Base-by-base conservation (phyloP, 2,888 invertebrate species). In the Mycalesis mineus region DNA sequence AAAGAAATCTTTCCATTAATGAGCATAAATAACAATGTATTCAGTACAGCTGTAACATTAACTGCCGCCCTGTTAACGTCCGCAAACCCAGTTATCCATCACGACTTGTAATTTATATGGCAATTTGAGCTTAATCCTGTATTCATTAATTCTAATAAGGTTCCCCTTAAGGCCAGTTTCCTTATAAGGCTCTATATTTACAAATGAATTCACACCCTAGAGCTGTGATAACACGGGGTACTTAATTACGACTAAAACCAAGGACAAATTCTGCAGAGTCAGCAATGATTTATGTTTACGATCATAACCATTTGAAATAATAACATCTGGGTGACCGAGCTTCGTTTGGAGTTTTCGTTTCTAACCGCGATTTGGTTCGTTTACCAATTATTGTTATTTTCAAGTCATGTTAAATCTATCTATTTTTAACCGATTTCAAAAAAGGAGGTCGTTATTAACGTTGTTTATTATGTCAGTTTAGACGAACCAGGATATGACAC, bases 21-120 rank as follows among this genome's bases (percentile, higher is more conserved):
- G 33, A 45, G 14, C 31, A 48, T 47, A 51, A 39, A 52, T 52
- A 58, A 58, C 44, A 55, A 42, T 58, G 53, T 44, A 61, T 60
- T 57, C 39, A 50, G 47, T 55, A 14, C 49, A 37, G 42, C 57
- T 65, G 66, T 53, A 9, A 56, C 55, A 53, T 45, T 61, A 50
- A 56, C 56, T 58, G 47, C 47, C 47, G 41, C 50, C 39, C 31
- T 45, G 61, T 56, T 58, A 58, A 50, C 44, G 55, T 58, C 51
- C 56, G 31, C 17, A 33, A 49, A 22, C 13, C 48, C 36, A 36
- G 44, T 14, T 57, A 50, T 50, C 40, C 75, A 74, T 77, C 73
- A 77, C 73, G 71, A 68, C 53, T 29, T 40, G 66, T 72, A 73
- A 80, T 80, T 78, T 75, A 79, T 77, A 73, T 68, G 71, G 71